Percentiles rank a stretch among this genome's conserved stretches.
Evolutionary conservation across 2,113 vertebrate species (phyloP).

Genomic region (Gallinago paraguaiae): DNA sequence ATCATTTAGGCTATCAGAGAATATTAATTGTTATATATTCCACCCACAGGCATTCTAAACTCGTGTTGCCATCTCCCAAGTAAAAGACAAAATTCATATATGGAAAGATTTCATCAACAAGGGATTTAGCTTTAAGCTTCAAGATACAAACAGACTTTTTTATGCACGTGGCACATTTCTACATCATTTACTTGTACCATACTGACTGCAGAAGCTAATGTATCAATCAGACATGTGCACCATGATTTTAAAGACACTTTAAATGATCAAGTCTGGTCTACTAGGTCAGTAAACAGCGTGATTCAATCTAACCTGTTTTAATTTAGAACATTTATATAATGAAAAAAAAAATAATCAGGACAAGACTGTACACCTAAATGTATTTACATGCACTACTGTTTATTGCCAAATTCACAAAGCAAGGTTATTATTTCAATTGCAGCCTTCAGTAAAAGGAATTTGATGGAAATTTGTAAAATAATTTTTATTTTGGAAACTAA

Average conservation of each 20-base stretch:
- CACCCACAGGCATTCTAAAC: slow-evolving; percentile 65
- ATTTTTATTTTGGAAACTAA: not conserved
- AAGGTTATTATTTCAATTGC: not conserved
- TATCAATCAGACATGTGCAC: slow-evolving; percentile 54
- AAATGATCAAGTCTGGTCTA: slow-evolving; percentile 64
- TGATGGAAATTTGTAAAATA: not conserved
- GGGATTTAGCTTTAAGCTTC: slow-evolving; percentile 69
- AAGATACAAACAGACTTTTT: slow-evolving; percentile 31
- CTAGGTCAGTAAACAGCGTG: slow-evolving; percentile 69
- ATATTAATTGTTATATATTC: slow-evolving; percentile 55
- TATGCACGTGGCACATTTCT: slow-evolving; percentile 58
- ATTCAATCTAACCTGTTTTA: slow-evolving; percentile 80
- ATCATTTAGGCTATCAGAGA: slow-evolving; percentile 78
- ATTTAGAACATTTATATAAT: slow-evolving; percentile 78
- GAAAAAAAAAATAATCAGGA: slow-evolving; percentile 62
- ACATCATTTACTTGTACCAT: not conserved
- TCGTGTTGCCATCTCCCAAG: slow-evolving; percentile 59
- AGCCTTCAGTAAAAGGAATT: not conserved
- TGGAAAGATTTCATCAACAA: slow-evolving; percentile 68
- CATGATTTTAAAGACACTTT: slow-evolving; percentile 63
- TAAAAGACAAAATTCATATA: slow-evolving; percentile 43
- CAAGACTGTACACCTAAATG: slow-evolving; percentile 49
- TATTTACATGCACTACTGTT: not conserved
- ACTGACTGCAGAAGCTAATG: slow-evolving; percentile 34
- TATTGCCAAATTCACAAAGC: not conserved